A percentile compares a stretch with the other conserved stretches of the same genome.
Conservation (phyloP, 2,797 vertebrate genomes). For the Bothrops alternatus region DNA sequence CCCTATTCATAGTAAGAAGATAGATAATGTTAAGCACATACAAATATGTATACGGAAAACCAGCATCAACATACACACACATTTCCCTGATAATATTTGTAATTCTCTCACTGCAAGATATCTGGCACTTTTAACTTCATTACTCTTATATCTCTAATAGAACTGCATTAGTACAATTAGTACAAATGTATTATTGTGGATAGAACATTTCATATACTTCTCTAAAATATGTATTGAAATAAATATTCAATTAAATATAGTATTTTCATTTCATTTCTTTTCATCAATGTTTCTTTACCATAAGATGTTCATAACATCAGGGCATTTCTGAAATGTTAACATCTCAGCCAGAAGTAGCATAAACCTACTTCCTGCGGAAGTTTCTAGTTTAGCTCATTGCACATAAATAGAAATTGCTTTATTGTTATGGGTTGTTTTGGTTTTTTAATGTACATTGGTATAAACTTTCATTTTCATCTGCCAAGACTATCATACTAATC, state of each 20-base stretch:
- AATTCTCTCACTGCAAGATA: background rate
- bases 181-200: background rate
- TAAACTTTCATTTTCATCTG: background rate
- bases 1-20: background rate
- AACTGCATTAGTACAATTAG: background rate
- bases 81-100: background rate
- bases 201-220: background rate
- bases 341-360: constrained; percentile 42
- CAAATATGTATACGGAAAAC: background rate
- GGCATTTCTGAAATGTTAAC: constrained; percentile 46
- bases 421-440: background rate
- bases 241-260: constrained; percentile 21
- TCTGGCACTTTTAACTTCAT: background rate
- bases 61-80: background rate
- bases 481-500: background rate
- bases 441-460: background rate
- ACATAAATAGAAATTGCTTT: background rate
- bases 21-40: background rate
- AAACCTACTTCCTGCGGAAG: constrained; percentile 48
- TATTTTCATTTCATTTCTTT: background rate
- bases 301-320: constrained; percentile 23
- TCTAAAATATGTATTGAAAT: background rate
- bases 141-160: background rate
- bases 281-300: constrained; percentile 30
- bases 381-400: background rate